These are phyloP conservation scores for Pyrocephalus nanus DNA, from an alignment of 2,797 vertebrate genomes.

Conservation along the genomic window DNA sequence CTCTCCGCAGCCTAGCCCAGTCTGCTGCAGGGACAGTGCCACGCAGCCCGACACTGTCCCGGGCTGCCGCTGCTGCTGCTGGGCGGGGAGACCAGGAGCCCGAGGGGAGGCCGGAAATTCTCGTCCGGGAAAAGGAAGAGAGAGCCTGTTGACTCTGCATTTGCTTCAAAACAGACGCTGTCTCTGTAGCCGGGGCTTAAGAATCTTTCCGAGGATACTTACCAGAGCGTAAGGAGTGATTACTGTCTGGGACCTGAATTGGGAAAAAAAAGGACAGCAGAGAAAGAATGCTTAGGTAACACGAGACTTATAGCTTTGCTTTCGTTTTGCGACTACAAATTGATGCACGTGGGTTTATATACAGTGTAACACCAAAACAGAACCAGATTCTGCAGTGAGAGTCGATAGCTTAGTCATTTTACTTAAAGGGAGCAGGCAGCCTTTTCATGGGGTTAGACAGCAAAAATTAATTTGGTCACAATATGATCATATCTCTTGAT, in stretches of 20 bases:
- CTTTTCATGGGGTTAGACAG: conserved; percentile 64
- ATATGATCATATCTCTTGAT: conserved; percentile 45
- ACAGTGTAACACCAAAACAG: conserved; percentile 50
- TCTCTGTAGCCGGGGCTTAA: conserved; percentile 53
- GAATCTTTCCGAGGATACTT: conserved; percentile 64
- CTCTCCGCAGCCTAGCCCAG: conserved; percentile 74
- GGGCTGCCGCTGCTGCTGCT: conserved; percentile 50
- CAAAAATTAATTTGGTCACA: conserved; percentile 58
- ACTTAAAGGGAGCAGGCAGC: conserved; percentile 68
- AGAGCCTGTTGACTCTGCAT: conserved; percentile 69
- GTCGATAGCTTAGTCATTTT: conserved; percentile 78
- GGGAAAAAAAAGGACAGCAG: conserved; percentile 50
- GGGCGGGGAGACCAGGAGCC: conserved; percentile 19
- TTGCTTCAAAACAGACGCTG: conserved; percentile 55
- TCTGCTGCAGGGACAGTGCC: conserved; percentile 78
- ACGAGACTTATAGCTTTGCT: conserved; percentile 65
- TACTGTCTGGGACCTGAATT: conserved; percentile 55
- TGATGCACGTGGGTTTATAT: conserved; percentile 62
- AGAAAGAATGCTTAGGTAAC: conserved; percentile 76
- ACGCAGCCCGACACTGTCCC: conserved; percentile 70
- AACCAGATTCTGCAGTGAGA: conserved; percentile 70
- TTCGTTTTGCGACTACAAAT: conserved; percentile 54
- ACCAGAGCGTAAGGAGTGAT: conserved; percentile 64
- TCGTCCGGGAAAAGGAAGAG: conserved; percentile 21
- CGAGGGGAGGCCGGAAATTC: conserved; percentile 53